These are phyloP conservation scores for Sterrhoptilus dennistouni DNA, from an alignment of 2,113 vertebrate species.

Conservation along the genomic window DNA sequence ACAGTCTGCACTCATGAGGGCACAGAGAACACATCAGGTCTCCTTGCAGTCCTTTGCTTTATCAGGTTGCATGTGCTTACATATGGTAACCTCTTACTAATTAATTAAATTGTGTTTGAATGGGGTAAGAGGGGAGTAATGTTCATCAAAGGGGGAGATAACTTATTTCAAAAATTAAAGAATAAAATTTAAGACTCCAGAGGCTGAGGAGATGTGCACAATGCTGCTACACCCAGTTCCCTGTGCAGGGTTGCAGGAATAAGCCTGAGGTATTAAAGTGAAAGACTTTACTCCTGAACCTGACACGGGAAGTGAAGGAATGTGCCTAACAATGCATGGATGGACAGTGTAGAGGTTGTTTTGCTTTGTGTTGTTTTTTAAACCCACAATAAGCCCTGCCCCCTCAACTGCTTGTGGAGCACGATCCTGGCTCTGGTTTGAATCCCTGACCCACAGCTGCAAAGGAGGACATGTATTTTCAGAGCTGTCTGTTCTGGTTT, in stretches of 20 bases:
- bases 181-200: background rate
- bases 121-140: background rate
- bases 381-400: background rate
- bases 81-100: background rate
- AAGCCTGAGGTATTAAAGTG: background rate
- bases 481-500: conserved; percentile 39
- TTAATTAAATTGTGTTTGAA: background rate
- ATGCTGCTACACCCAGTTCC: background rate
- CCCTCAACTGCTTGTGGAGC: background rate
- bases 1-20: background rate
- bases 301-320: background rate
- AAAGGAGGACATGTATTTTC: conserved; percentile 27
- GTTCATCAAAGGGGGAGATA: background rate
- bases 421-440: background rate
- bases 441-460: background rate
- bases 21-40: background rate
- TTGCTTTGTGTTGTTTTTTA: background rate
- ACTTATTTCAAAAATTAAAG: background rate
- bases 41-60: background rate
- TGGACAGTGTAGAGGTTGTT: background rate
- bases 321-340: background rate
- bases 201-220: background rate
- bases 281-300: background rate
- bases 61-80: background rate
- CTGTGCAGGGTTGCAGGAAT: background rate